These are phyloP conservation scores for Procavia capensis DNA, from an alignment of 2,113 vertebrate species.

Conservation along the genomic window DNA sequence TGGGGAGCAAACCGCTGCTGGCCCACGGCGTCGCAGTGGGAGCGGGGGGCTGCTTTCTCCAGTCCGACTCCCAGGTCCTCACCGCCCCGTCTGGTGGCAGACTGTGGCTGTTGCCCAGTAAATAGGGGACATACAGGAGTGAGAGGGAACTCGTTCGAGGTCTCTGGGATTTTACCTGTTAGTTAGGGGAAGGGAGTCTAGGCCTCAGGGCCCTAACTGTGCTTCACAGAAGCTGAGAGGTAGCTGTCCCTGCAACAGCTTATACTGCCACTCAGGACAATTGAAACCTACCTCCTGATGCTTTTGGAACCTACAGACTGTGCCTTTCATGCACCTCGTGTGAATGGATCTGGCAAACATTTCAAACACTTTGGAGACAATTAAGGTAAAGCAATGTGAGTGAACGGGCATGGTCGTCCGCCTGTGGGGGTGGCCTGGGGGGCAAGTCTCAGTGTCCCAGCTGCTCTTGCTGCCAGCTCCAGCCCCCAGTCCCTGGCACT, in stretches of 20 bases:
- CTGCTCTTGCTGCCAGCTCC: background rate
- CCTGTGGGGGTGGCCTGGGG: background rate
- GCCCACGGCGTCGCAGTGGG: background rate
- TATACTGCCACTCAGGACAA: background rate
- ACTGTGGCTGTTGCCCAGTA: constrained; percentile 37
- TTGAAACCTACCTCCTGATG: constrained; percentile 78
- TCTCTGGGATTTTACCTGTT: constrained; percentile 10
- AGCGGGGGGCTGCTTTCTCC: background rate
- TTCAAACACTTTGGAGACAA: constrained; percentile 35
- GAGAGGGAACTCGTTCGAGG: background rate
- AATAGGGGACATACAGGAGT: background rate
- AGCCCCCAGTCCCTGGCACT: background rate
- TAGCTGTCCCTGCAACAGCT: constrained; percentile 32
- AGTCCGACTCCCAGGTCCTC: background rate
- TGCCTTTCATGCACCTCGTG: constrained; percentile 80
- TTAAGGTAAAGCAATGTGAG: background rate
- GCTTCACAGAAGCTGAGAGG: constrained; percentile 21
- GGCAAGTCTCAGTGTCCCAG: background rate
- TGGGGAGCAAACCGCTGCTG: background rate
- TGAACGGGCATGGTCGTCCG: background rate
- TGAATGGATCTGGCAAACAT: constrained; percentile 38
- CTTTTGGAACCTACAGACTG: constrained; percentile 83
- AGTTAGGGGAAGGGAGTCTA: background rate
- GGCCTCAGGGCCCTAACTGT: background rate
- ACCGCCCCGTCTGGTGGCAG: background rate